These are phyloP conservation scores for Drosophila murphyi DNA, from an alignment of 1,140 invertebrate genomes.

Conservation along the genomic window DNA sequence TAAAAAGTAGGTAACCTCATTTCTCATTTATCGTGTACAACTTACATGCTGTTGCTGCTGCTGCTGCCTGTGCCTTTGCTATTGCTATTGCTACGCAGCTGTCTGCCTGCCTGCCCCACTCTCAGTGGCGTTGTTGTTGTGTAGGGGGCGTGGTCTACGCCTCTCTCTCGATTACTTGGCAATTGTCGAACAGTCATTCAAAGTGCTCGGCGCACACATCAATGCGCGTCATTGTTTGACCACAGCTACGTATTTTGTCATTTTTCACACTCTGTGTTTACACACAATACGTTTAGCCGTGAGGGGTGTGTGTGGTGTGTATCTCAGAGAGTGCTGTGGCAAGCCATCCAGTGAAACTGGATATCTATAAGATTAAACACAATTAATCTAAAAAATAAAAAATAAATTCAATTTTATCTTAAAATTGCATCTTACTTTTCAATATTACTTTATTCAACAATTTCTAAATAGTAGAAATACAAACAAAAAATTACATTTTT, in stretches of 20 bases:
- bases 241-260: slow-evolving; percentile 23
- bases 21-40: slow-evolving; percentile 84
- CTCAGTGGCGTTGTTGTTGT: not conserved
- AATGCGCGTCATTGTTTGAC: slow-evolving; percentile 52
- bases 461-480: too few species aligned
- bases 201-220: slow-evolving; percentile 23
- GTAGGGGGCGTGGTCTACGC: slow-evolving; percentile 20
- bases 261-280: slow-evolving; percentile 17
- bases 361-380: too few species aligned
- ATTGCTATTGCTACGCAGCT: slow-evolving; percentile 14
- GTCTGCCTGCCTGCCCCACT: slow-evolving; percentile 3
- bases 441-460: too few species aligned
- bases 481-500: too few species aligned
- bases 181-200: slow-evolving; percentile 50
- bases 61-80: not conserved
- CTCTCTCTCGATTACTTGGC: slow-evolving; percentile 23
- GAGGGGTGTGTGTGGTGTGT: not conserved
- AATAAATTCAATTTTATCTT: too few species aligned
- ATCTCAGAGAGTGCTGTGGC: not conserved
- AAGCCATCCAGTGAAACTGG: too few species aligned
- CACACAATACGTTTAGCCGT: not conserved
- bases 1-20: slow-evolving; percentile 84
- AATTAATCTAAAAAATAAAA: too few species aligned
- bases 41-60: slow-evolving; percentile 68
- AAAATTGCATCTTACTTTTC: too few species aligned